Base-by-base conservation (phyloP, 2,113 vertebrate species). In the Onychostoma macrolepis region DNA sequence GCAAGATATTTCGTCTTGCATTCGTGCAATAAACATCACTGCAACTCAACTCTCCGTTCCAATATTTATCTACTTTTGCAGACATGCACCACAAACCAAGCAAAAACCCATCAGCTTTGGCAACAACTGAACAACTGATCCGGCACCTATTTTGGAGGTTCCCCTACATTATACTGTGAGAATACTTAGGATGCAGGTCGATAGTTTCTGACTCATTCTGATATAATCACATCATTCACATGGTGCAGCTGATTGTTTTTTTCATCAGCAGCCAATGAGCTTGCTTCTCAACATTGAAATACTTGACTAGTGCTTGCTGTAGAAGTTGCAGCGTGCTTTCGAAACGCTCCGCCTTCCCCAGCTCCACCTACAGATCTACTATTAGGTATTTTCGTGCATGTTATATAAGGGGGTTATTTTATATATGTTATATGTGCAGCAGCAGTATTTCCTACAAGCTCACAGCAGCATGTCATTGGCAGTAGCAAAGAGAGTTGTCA, bases 11-110 rank as follows among this genome's bases (percentile, higher is more conserved):
- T 36, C 2, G 9, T 78, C 71, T 84, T 45, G 41, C 43, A 71
- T 89, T 88, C 50, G 88, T 90, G 86, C 69, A 83, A 88, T 90
- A 90, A 91, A 90, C 90, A 87, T 87, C 74, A 81, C 45, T 77
- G 72, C 90, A 89, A 30, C 84, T 88, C 58, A 41, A 38, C 48
- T 77, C 63, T 85, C 63, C 86, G 87, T 63, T 86, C 85, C 80
- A 83, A 84, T 90, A 91, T 90, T 93, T 83, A 90, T 91, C 87
- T 43, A 76, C 56, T 48, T 86, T 87, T 87, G 89, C 71, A 4
- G 36, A 72, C 36, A 72, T 38, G 69, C 5, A 24, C 19, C 38
- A 41, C 36, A 72, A 72, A 21, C 4, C 65, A 67, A 67, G 24
- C 26, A 28, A 63, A 63, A 63, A 24, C 56, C 50, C 15, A n/a